Percentiles rank a stretch among this genome's conserved stretches.
Conservation (phyloP, 2,113 vertebrate genomes). For the Pholis gunnellus region DNA sequence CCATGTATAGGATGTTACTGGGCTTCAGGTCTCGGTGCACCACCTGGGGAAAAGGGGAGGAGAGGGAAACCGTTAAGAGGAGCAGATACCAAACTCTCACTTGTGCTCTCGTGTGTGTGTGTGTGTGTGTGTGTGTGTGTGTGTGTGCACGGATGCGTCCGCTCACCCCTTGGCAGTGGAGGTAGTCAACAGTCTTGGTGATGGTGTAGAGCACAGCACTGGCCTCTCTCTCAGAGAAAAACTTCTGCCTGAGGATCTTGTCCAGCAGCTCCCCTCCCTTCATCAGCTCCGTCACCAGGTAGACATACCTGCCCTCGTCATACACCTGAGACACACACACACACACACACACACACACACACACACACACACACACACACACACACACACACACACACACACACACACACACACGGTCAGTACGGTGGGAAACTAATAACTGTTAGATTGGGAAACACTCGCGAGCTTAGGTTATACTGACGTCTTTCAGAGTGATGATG, state of each 20-base stretch:
- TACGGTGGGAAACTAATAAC: neutral
- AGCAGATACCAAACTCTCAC: neutral
- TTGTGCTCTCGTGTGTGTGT: too few relatives aligned
- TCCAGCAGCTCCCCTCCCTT: slow-evolving; percentile 97
- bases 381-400: neutral
- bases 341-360: slow-evolving; percentile 12
- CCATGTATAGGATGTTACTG: slow-evolving; percentile 98
- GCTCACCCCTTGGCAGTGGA: slow-evolving; percentile 97
- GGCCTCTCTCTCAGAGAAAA: slow-evolving; percentile 95
- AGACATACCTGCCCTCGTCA: slow-evolving; percentile 94
- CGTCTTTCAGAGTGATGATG: slow-evolving; percentile 98
- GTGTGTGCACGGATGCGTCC: neutral
- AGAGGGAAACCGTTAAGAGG: neutral
- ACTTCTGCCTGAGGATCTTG: slow-evolving; percentile 95
- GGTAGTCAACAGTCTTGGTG: slow-evolving; percentile 95
- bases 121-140: too few relatives aligned
- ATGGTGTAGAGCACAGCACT: slow-evolving; percentile 95
- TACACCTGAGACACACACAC: slow-evolving; percentile 86
- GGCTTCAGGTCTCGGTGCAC: slow-evolving; percentile 98
- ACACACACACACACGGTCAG: neutral
- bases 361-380: neutral
- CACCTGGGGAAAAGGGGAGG: slow-evolving; percentile 82
- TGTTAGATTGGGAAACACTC: neutral
- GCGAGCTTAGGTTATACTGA: slow-evolving; percentile 75
- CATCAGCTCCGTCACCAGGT: slow-evolving; percentile 96